These are phyloP conservation scores for Tinea semifulvella DNA, from an alignment of 2,888 invertebrate species.

Conservation along the genomic window DNA sequence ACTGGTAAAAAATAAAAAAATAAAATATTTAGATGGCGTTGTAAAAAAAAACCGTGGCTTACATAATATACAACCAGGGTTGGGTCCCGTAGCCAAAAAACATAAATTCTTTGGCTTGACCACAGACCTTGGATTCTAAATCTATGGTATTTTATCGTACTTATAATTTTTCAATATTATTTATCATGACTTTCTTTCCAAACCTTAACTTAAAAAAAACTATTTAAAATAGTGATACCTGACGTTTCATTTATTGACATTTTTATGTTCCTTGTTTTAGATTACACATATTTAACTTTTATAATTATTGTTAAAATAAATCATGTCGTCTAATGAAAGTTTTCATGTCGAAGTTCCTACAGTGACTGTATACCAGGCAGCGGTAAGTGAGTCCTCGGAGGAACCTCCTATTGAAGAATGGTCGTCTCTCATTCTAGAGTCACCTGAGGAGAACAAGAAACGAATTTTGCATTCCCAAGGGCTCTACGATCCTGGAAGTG, in stretches of 20 bases:
- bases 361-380: conserved; percentile 14
- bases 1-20: too few species aligned
- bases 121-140: too few species aligned
- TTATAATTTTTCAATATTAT: too few species aligned
- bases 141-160: too few species aligned
- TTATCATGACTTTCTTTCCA: too few species aligned
- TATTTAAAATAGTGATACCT: background rate
- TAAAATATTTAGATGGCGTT: too few species aligned
- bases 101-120: too few species aligned
- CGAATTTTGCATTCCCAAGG: conserved; percentile 27
- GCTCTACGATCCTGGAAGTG: conserved; percentile 36
- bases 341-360: background rate
- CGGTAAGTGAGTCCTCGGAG: conserved; percentile 30
- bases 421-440: conserved; percentile 34
- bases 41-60: too few species aligned
- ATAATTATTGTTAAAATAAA: conserved; percentile 7
- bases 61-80: too few species aligned
- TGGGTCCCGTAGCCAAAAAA: too few species aligned
- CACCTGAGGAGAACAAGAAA: conserved; percentile 29
- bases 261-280: background rate
- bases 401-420: conserved; percentile 43
- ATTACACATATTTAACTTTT: background rate
- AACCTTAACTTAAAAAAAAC: background rate
- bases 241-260: background rate
- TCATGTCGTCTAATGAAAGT: conserved; percentile 8